These are phyloP conservation scores for Chrysemys picta DNA, from an alignment of 2,113 vertebrate genomes.

Conservation along the genomic window DNA sequence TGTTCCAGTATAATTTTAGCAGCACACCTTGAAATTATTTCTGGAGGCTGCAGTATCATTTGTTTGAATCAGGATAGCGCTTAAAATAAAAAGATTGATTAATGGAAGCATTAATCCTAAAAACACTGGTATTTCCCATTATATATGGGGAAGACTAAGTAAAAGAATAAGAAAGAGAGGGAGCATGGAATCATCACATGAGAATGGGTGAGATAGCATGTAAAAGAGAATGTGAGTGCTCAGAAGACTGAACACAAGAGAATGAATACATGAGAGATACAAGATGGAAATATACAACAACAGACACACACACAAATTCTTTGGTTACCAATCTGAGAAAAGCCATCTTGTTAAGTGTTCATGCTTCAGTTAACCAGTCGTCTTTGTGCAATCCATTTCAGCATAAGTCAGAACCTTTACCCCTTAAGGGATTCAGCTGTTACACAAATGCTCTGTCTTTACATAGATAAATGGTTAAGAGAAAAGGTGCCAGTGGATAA, in stretches of 20 bases:
- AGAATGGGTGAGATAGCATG: background rate
- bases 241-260: background rate
- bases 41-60: fast-evolving
- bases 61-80: background rate
- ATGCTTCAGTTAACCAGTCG: background rate
- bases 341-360: background rate
- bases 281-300: background rate
- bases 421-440: background rate
- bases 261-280: background rate
- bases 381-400: background rate
- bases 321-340: background rate
- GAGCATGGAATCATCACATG: no score
- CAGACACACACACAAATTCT: background rate
- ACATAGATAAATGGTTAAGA: background rate
- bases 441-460: background rate
- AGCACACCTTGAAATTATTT: background rate
- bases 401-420: background rate
- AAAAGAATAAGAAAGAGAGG: background rate
- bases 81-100: background rate
- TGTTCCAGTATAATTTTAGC: background rate
- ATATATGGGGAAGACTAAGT: no score
- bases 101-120: background rate
- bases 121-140: background rate
- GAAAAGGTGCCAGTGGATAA: background rate
- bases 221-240: background rate